phyloP scores from a whole-genome alignment of 2,113 vertebrate species.

The Neopipo cinnamomea region DNA sequence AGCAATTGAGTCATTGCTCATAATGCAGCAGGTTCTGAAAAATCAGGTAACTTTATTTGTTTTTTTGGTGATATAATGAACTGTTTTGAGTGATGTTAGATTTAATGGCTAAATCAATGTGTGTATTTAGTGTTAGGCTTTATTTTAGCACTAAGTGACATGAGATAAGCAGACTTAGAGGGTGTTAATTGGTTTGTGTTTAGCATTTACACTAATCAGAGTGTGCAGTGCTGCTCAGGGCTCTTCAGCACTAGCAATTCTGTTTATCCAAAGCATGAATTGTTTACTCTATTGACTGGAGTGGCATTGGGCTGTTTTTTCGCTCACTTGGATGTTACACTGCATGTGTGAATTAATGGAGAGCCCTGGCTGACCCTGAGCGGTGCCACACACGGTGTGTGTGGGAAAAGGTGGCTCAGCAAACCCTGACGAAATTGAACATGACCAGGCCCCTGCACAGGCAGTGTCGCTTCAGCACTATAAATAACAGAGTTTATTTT shows the following conservation, averaged over 20 bases:
- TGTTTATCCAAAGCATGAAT: constrained; percentile 69
- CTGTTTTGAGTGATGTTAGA: constrained; percentile 73
- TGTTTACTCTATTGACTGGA: constrained; percentile 74
- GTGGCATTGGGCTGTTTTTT: constrained; percentile 24
- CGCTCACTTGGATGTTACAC: constrained; percentile 12
- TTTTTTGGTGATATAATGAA: constrained; percentile 62
- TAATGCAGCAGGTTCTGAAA: constrained; percentile 14
- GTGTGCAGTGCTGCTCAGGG: constrained; percentile 67
- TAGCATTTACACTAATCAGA: constrained; percentile 80
- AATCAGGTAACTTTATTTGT: constrained; percentile 66
- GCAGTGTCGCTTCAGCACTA: background rate
- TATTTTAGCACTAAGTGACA: constrained; percentile 76
- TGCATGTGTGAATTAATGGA: constrained; percentile 1
- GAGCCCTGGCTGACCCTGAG: background rate
- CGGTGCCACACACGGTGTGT: background rate
- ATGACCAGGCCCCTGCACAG: background rate
- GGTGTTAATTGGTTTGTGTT: constrained; percentile 82
- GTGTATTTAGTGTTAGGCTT: constrained; percentile 76
- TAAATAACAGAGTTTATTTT: background rate
- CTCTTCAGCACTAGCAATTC: constrained; percentile 67
- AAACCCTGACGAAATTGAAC: background rate
- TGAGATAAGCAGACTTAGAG: constrained; percentile 77
- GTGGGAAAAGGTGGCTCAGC: background rate
- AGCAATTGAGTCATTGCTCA: background rate
- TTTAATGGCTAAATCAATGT: constrained; percentile 80